Evolutionary conservation across 2,888 invertebrate species (phyloP), one percentile per base, ranked within the genome.

Genomic region (Yponomeuta malinellus): DNA sequence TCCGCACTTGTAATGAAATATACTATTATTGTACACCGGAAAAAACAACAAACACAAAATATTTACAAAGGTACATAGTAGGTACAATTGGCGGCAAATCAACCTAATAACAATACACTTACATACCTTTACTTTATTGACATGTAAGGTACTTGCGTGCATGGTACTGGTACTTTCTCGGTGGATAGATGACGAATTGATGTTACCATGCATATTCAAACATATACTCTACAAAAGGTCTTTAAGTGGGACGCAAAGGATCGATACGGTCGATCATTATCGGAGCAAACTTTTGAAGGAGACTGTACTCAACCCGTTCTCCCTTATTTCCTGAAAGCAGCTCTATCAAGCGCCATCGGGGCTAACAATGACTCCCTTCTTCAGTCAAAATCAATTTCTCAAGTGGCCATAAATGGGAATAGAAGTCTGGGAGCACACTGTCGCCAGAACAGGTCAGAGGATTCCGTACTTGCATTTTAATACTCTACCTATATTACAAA

Each of bases 351-450:
- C 10, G 10, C 48, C 8, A 43, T 43, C 9, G 8, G 9, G 43
- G 43, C 43, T 43, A 43, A 37, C 67, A 67, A 37, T 67, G 67
- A 67, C 37, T 10, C 67, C 67, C 10, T 33, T 66, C 66, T 66
- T 31, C 31, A 31, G 31, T 66, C 37, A 10, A 66, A 66, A 66
- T 66, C 66, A 66, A 66, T 66, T 66, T 66, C 37, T 66, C 66
- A 66, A 37, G 67, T 37, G 67, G 12, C n/a, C 67, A 67, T 67
- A 37, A 33, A 66, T 37, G 33, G 67, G 33, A 67, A 43, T 67
- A 5, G 15, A 67, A 67, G 15, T 64, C 52, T 3, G 52, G 52
- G 52, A 15, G 52, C 12, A 59, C 52, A 59, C 52, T 59, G 15
- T 59, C 52, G 52, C 3, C 52, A 15, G 15, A 59, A 59, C 4